These are phyloP conservation scores for Petaurus breviceps DNA, from an alignment of 2,113 vertebrate species.

Conservation along the genomic window DNA sequence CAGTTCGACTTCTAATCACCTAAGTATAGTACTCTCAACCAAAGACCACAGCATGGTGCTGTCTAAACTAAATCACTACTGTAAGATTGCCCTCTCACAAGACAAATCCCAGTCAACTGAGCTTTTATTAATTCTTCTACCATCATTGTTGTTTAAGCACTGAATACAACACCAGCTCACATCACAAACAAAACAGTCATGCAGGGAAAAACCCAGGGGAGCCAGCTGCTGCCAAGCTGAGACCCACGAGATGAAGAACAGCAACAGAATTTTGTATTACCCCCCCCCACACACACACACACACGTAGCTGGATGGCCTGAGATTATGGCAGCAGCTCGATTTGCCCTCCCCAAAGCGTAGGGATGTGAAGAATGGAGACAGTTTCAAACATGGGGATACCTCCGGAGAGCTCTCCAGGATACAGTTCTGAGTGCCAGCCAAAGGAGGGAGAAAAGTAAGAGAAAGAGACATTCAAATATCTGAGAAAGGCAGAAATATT, in stretches of 20 bases:
- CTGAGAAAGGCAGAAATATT: slow-evolving; percentile 41
- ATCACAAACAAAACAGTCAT: neutral
- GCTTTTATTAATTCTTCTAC: neutral
- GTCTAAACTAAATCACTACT: neutral
- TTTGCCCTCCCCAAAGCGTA: slow-evolving; percentile 44
- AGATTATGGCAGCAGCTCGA: slow-evolving; percentile 61
- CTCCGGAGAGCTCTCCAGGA: slow-evolving; percentile 78
- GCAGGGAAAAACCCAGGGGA: neutral
- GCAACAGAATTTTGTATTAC: neutral
- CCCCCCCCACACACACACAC: neutral
- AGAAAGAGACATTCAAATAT: slow-evolving; percentile 65
- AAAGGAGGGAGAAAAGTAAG: slow-evolving; percentile 55
- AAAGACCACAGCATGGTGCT: neutral
- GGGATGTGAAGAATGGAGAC: slow-evolving; percentile 18
- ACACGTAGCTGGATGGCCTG: neutral
- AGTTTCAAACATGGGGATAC: slow-evolving; percentile 71
- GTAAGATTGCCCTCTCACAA: neutral
- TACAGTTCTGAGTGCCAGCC: slow-evolving; percentile 65
- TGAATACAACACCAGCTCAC: neutral
- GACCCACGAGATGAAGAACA: neutral
- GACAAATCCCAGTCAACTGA: neutral
- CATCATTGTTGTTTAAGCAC: neutral
- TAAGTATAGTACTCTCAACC: neutral
- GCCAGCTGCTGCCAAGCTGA: neutral
- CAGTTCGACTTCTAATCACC: neutral